Evolutionary conservation across 1,140 invertebrate species (phyloP).

Genomic region (Tetragonula clypearis): DNA sequence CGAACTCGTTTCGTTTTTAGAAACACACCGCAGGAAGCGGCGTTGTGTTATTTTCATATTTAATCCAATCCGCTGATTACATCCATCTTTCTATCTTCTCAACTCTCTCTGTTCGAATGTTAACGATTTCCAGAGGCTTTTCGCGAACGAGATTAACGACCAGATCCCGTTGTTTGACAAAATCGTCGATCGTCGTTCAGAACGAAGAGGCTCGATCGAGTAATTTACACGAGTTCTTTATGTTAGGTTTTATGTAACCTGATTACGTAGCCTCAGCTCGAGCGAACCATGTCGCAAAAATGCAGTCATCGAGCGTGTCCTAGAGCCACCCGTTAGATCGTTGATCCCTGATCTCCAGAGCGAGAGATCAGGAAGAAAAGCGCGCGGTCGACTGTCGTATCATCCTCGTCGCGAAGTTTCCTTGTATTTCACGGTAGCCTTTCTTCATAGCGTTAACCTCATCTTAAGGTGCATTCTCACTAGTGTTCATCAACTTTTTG

Average conservation of each 20-base stretch:
- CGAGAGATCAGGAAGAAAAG: constrained; percentile 61
- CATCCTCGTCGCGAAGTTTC: constrained; percentile 47
- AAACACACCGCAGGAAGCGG: constrained; percentile 1
- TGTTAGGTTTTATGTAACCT: constrained; percentile 19
- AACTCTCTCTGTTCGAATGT: not conserved
- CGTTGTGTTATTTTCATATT: not conserved
- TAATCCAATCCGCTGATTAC: no score
- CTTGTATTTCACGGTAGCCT: constrained; percentile 43
- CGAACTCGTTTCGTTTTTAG: constrained; percentile 12
- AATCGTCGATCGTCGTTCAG: not conserved
- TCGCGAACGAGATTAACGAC: not conserved
- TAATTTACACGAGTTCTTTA: not conserved
- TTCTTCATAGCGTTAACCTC: not conserved
- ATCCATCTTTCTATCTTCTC: not conserved
- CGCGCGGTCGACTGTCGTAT: constrained; percentile 42
- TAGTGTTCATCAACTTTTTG: not conserved
- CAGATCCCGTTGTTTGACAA: not conserved
- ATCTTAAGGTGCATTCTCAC: not conserved
- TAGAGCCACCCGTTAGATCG: constrained; percentile 25
- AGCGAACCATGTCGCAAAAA: not conserved
- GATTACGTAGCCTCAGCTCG: not conserved
- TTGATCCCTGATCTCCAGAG: constrained; percentile 9
- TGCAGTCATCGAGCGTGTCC: not conserved
- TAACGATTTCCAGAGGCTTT: not conserved
- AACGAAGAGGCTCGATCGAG: not conserved